Evolutionary conservation across 2,113 vertebrate species (phyloP).

Genomic region (Agapornis roseicollis): DNA sequence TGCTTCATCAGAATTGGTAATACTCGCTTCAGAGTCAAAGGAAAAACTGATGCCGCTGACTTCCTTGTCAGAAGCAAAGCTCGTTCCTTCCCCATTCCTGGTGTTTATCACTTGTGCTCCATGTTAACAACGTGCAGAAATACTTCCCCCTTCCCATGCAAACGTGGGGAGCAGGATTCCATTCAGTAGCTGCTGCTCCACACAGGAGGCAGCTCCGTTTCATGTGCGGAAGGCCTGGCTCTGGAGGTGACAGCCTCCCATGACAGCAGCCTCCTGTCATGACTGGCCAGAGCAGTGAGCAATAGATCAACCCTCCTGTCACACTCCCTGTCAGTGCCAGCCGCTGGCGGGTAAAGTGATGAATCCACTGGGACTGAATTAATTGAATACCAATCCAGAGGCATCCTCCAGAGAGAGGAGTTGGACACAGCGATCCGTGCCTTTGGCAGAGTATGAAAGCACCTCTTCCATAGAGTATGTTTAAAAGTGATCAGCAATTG

Average conservation of each 20-base stretch:
- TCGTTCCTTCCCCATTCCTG: background rate
- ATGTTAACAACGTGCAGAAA: background rate
- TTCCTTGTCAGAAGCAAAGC: conserved; percentile 8
- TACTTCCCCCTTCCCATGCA: background rate
- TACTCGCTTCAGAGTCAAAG: background rate
- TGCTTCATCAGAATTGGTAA: conserved; percentile 40
- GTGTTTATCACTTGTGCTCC: conserved; percentile 1
- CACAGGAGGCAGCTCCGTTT: background rate
- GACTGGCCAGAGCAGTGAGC: background rate
- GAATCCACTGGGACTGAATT: background rate
- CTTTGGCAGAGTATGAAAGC: conserved; percentile 4
- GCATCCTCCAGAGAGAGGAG: background rate
- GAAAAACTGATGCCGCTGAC: background rate
- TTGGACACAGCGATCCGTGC: background rate
- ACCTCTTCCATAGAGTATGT: background rate
- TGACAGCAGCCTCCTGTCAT: conserved; percentile 4
- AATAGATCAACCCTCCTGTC: background rate
- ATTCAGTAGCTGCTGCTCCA: background rate
- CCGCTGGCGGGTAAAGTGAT: background rate
- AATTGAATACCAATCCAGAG: conserved; percentile 21
- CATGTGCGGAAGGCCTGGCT: background rate
- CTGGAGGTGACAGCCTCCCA: background rate
- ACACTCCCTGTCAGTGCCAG: background rate
- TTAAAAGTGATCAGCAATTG: background rate
- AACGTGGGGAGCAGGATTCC: background rate